Conservation (phyloP, 2,888 invertebrate species). For the Eurytoma adleriae region DNA sequence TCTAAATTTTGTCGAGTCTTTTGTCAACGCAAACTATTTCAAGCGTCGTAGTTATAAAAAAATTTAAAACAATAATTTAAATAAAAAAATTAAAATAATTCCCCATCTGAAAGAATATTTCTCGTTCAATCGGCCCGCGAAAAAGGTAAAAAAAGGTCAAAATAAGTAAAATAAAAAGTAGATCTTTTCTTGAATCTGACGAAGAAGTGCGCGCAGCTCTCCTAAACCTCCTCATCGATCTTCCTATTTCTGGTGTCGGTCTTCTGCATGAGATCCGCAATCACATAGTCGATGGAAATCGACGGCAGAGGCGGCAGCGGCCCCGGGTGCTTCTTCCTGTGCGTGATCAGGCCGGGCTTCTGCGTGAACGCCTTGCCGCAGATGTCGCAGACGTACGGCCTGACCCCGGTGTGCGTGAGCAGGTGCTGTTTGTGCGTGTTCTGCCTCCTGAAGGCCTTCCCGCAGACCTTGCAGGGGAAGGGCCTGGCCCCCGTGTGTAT, state of each 20-base stretch:
- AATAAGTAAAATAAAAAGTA: conserved; percentile 22
- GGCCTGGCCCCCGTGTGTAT: conserved; percentile 69
- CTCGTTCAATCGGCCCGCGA: no score
- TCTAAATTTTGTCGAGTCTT: no score
- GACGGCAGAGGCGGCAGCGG: conserved; percentile 58
- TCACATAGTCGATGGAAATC: conserved; percentile 54
- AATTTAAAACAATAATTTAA: no score
- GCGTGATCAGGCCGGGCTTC: conserved; percentile 59
- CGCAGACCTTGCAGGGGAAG: conserved; percentile 67
- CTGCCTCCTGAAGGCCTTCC: conserved; percentile 58
- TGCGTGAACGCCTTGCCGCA: conserved; percentile 62
- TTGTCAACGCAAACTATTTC: no score
- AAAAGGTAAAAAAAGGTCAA: conserved; percentile 29
- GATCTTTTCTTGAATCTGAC: not conserved
- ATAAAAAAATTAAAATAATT: not conserved
- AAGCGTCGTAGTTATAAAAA: no score
- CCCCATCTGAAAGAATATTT: no score
- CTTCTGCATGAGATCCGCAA: conserved; percentile 54
- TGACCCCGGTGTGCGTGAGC: conserved; percentile 59
- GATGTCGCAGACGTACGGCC: conserved; percentile 60
- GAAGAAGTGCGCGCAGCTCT: no score
- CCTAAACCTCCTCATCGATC: not conserved
- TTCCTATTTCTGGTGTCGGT: not conserved
- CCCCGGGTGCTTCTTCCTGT: conserved; percentile 61
- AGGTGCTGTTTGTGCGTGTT: conserved; percentile 61